Base-by-base conservation (phyloP, 2,888 invertebrate genomes). In the Diarsia rubi region DNA sequence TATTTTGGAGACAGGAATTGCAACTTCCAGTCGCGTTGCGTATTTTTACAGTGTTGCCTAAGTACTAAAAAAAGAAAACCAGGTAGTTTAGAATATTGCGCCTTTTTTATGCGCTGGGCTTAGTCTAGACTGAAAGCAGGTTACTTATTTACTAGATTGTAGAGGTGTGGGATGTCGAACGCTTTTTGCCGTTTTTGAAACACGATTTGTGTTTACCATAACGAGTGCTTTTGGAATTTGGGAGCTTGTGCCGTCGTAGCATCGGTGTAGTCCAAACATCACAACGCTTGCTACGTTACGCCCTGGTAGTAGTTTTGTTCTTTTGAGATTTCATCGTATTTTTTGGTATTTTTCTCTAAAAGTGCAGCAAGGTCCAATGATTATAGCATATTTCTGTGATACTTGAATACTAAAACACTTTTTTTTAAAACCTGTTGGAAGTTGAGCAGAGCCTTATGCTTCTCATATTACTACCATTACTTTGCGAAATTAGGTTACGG, bases 401-500 rank as follows among this genome's bases (percentile, higher is more conserved):
- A 45, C 4, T 14, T 21, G 14, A 66, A 14, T 21, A 27, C 9
- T 31, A 24, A 66, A 24, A 21, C 16, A 3, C 16, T 1, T 1
- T 49, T 16, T 4, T 11, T 1, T 3, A 14, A n/a, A n/a, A 49
- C 1, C 2, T 12, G 12, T 31, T 14, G 2, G 31, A 31, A 12
- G 21, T 80, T 60, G 24, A 31, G 49, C 47, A 59, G 31, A 64
- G 31, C 70, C 27, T 70, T 52, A 47, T 52, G 65, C 64, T 65
- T 45, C 68, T 71, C 67, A 63, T 68, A 73, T 73, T 81, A 73
- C 67, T 59, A 27, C 67, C 64, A 73, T 81, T 70, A 70, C 63
- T 81, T 76, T 64, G 42, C 27, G 44, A 64, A 81, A 81, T 70
- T 66, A 73, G 57, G 68, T 73, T 81, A 78, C 49, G 70, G 78